These are phyloP conservation scores for Rhagoletis zephyria DNA, from an alignment of 1,140 invertebrate genomes.

Conservation along the genomic window DNA sequence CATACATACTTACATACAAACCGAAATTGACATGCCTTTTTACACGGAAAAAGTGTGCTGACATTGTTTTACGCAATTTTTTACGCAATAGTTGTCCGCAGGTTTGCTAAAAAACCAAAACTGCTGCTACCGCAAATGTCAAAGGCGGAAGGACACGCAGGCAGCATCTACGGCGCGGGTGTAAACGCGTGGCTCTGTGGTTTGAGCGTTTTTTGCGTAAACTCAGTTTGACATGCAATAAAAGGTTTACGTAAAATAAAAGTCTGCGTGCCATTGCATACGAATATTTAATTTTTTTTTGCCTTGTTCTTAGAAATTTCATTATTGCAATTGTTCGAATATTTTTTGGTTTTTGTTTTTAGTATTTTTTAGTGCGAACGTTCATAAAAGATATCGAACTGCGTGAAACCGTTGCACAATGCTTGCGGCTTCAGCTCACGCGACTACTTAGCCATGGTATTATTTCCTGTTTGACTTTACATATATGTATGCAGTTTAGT, in stretches of 20 bases:
- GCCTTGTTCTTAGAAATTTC: not conserved
- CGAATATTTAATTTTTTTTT: not conserved
- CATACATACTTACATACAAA: not conserved
- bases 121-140: not conserved
- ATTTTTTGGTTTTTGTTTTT: not conserved
- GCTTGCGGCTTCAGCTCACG: slow-evolving; percentile 2
- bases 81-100: not conserved
- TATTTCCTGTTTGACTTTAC: not conserved
- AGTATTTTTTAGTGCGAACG: not conserved
- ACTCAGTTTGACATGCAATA: not conserved
- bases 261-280: not conserved
- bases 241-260: not conserved
- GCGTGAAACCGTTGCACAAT: not conserved
- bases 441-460: not conserved
- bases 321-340: not conserved
- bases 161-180: not conserved
- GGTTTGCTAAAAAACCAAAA: slow-evolving; percentile 7
- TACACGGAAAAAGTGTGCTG: not conserved
- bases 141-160: not conserved
- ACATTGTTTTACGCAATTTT: not conserved
- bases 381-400: not conserved
- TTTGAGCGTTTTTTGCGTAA: slow-evolving; percentile 18
- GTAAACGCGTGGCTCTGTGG: slow-evolving; percentile 24
- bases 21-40: not conserved
- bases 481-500: not conserved